Evolutionary conservation across 2,797 vertebrate genomes (phyloP), one percentile per base, ranked within the genome.

Genomic region (Sorex maritimensis): DNA sequence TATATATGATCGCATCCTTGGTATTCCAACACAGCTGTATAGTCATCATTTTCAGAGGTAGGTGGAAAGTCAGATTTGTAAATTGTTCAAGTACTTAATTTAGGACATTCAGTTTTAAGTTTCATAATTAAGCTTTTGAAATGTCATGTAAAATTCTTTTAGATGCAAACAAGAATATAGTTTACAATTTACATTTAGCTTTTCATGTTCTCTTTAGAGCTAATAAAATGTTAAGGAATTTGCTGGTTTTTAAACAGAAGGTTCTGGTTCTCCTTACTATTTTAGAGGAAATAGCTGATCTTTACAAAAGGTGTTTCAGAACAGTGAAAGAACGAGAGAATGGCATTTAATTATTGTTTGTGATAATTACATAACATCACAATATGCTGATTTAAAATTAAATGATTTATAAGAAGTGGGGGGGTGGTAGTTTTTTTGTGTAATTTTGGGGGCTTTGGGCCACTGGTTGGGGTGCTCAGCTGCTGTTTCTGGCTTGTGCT

Each of bases 31-130:
- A 0, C 99, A 99, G 94, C 98, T 99, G 30, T 99, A 99, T 93
- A 99, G 99, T 10, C 99, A 99, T 84, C 99, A 99, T 95, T 99
- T 99, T 97, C 99, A 99, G 98, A 99, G 98, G 99, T 99, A 98
- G 87, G 96, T 95, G 68, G 74, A 24, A 52, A 95, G 14, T 72
- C 4, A 26, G 14, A 5, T 75, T 90, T 90, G 77, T 61, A 19
- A 68, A 41, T 94, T 71, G 67, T 12, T 80, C n/a, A 88, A 26
- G 11, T 77, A 81, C 69, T 89, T 91, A 58, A 19, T 61, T 23
- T 6, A 61, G 17, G 17, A 17, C 52, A 55, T 55, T 55, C 52
- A 15, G 52, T 14, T 55, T 44, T 90, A 38, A 83, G 11, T 61
- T 78, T 86, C 77, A 17, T 15, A 86, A 81, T 87, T 94, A 55